phyloP scores from a whole-genome alignment of 2,113 vertebrate genomes.

The Trematomus loennbergii region DNA sequence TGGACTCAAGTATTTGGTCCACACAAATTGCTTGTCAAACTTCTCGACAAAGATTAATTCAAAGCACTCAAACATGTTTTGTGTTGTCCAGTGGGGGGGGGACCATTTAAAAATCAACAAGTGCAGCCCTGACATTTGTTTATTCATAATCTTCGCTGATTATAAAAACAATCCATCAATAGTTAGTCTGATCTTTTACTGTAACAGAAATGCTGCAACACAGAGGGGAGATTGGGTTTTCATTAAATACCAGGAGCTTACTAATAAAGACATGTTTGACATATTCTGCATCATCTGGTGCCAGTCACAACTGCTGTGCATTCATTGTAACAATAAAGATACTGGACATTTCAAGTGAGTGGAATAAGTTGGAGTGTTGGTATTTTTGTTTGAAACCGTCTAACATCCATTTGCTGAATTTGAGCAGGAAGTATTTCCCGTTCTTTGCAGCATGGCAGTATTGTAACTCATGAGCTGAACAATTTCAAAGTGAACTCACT shows the following conservation, averaged over 20 bases:
- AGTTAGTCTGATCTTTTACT: not conserved
- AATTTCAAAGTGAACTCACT: conserved; percentile 60
- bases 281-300: not conserved
- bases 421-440: not conserved
- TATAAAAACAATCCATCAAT: not conserved
- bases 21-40: conserved; percentile 16
- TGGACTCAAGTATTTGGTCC: conserved; percentile 42
- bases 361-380: not conserved
- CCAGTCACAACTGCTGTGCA: not conserved
- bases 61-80: conserved; percentile 18
- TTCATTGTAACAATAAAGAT: not conserved
- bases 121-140: not conserved
- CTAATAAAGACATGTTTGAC: not conserved
- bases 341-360: not conserved
- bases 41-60: conserved; percentile 27
- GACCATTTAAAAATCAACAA: not conserved
- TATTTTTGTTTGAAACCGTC: not conserved
- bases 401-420: not conserved
- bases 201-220: not conserved
- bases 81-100: not conserved
- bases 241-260: not conserved
- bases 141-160: not conserved
- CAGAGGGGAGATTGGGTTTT: not conserved
- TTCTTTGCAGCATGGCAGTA: too few relatives aligned
- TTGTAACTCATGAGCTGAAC: not conserved